These are phyloP conservation scores for Neosilurus hyrtlii DNA, from an alignment of 2,797 vertebrate species.

Conservation along the genomic window DNA sequence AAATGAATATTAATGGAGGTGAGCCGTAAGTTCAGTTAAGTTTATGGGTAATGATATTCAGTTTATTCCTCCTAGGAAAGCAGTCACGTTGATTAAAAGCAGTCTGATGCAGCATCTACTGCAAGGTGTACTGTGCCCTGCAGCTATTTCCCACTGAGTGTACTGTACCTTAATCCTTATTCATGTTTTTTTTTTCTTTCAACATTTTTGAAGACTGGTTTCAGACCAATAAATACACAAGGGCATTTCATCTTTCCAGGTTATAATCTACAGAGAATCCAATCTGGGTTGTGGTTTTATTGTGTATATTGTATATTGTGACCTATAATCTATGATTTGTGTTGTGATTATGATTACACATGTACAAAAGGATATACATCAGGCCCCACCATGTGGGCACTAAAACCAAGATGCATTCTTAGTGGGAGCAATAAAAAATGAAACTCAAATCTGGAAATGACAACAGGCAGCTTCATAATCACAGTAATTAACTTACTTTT, in stretches of 20 bases:
- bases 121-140: slow-evolving; percentile 64
- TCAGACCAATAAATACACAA: slow-evolving; percentile 45
- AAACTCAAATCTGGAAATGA: slow-evolving; percentile 28
- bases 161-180: slow-evolving; percentile 39
- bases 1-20: slow-evolving; percentile 81
- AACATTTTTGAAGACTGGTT: slow-evolving; percentile 29
- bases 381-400: background rate
- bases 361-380: slow-evolving; percentile 33
- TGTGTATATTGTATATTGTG: background rate
- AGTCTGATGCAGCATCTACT: slow-evolving; percentile 63
- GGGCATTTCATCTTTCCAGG: slow-evolving; percentile 34
- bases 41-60: slow-evolving; percentile 83
- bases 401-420: slow-evolving; percentile 19
- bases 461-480: slow-evolving; percentile 42
- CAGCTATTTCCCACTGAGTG: slow-evolving; percentile 67
- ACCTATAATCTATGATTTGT: slow-evolving; percentile 31
- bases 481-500: slow-evolving; percentile 38
- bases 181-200: slow-evolving; percentile 26
- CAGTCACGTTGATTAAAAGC: slow-evolving; percentile 79
- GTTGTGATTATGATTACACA: slow-evolving; percentile 7
- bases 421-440: slow-evolving; percentile 22
- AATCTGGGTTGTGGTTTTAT: slow-evolving; percentile 14
- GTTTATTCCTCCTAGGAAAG: slow-evolving; percentile 80
- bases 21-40: slow-evolving; percentile 76
- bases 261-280: slow-evolving; percentile 24